Percentiles rank a stretch among this genome's conserved stretches.
These are phyloP conservation scores for Cinara cedri DNA, from an alignment of 2,888 invertebrate species.

Conservation along the genomic window DNA sequence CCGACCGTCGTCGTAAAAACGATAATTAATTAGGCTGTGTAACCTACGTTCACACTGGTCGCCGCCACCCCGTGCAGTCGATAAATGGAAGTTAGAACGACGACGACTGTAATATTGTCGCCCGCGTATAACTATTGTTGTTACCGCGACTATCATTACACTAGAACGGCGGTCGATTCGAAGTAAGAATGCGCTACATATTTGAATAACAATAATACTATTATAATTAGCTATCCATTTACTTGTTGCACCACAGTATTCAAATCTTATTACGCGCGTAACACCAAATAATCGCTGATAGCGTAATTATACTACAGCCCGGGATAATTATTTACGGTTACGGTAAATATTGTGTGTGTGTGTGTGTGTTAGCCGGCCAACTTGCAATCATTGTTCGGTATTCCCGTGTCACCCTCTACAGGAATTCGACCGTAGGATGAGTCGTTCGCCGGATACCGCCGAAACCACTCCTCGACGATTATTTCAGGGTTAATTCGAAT, in stretches of 20 bases:
- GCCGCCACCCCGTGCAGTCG: background rate
- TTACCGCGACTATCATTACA: background rate
- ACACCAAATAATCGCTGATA: background rate
- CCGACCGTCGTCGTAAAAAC: background rate
- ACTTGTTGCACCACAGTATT: slow-evolving; percentile 16
- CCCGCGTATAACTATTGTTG: background rate
- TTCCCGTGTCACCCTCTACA: too few species aligned
- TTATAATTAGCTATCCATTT: background rate
- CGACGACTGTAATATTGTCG: background rate
- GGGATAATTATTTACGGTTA: too few species aligned
- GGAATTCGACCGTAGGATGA: too few species aligned
- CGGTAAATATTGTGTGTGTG: too few species aligned
- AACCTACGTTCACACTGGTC: background rate
- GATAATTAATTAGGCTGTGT: background rate
- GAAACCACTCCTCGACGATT: background rate
- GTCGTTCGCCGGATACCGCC: too few species aligned
- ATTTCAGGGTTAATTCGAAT: background rate
- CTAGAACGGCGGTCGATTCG: slow-evolving; percentile 24
- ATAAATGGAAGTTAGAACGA: slow-evolving; percentile 40
- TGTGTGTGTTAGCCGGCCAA: too few species aligned
- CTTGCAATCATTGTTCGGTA: too few species aligned
- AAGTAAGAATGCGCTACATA: background rate
- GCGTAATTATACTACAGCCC: background rate
- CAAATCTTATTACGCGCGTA: slow-evolving; percentile 14
- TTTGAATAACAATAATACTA: background rate